phyloP scores from a whole-genome alignment of 2,888 invertebrate genomes.

The Stegophylla sp. region DNA sequence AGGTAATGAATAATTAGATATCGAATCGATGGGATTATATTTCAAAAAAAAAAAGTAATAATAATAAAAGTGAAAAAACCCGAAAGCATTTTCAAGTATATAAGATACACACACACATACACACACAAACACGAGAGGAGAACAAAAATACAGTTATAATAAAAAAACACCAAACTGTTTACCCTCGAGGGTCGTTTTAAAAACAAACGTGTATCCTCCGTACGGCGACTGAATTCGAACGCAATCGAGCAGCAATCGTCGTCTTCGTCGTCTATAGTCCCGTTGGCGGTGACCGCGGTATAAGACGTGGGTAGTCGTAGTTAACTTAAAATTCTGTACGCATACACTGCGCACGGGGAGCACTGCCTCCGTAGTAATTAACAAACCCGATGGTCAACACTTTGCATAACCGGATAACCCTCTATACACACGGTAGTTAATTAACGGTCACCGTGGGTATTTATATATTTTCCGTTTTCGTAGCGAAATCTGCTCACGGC shows the following conservation, averaged over 20 bases:
- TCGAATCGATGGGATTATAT: slow-evolving; percentile 6
- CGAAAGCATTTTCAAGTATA: slow-evolving; percentile 14
- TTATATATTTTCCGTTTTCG: too few relatives aligned
- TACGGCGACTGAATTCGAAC: not conserved
- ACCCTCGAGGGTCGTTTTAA: not conserved
- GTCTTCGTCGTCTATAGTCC: not conserved
- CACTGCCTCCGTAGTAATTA: slow-evolving; percentile 5
- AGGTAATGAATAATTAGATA: slow-evolving; percentile 28
- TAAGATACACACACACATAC: too few relatives aligned
- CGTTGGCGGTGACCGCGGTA: not conserved
- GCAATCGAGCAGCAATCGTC: not conserved
- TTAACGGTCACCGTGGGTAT: slow-evolving; percentile 30
- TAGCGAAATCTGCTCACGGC: not conserved
- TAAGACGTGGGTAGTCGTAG: not conserved
- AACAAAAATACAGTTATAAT: slow-evolving; percentile 7
- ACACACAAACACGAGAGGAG: not conserved
- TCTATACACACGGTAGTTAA: slow-evolving; percentile 30
- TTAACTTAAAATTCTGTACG: not conserved
- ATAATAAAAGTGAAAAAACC: not conserved
- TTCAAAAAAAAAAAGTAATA: not conserved
- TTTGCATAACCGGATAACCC: slow-evolving; percentile 53
- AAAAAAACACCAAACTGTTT: slow-evolving; percentile 24
- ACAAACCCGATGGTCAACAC: slow-evolving; percentile 37
- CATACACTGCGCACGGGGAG: not conserved
- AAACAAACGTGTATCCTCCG: not conserved